A percentile compares a stretch with the other conserved stretches of the same genome.
Conservation (phyloP, 1,140 invertebrate species). For the Philopotamus ludificatus region DNA sequence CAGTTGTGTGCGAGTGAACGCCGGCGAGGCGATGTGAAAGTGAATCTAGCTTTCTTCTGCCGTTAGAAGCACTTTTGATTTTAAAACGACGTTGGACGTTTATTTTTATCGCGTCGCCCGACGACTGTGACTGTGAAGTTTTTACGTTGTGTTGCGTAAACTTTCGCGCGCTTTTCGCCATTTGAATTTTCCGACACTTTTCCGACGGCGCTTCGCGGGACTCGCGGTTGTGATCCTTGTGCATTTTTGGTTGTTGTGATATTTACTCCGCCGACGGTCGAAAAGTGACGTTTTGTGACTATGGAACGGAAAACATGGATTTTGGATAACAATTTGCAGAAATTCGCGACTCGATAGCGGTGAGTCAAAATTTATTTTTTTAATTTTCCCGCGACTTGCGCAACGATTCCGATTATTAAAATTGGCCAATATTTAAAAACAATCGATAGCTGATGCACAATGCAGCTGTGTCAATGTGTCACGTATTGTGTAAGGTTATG, state of each 20-base stretch:
- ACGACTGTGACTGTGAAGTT: not conserved
- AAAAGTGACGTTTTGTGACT: not conserved
- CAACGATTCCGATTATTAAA: no score
- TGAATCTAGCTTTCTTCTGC: constrained; percentile 34
- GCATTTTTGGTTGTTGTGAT: not conserved
- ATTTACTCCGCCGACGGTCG: constrained; percentile 11
- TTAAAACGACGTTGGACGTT: constrained; percentile 15
- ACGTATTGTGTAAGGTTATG: no score
- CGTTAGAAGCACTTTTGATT: constrained; percentile 37
- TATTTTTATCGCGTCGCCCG: not conserved
- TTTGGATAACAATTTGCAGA: constrained; percentile 14
- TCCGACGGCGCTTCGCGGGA: not conserved
- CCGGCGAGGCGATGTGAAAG: constrained; percentile 33
- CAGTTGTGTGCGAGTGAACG: constrained; percentile 15
- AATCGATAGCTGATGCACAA: no score
- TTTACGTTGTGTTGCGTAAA: not conserved
- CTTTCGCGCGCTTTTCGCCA: not conserved
- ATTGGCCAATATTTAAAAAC: no score
- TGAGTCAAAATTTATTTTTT: no score
- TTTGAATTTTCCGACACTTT: not conserved
- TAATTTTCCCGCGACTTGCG: no score
- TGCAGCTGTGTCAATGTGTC: no score
- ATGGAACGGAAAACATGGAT: constrained; percentile 32
- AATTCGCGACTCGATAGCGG: not conserved
- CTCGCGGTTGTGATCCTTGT: not conserved